Percentiles rank a stretch among this genome's conserved stretches.
Conservation (phyloP, 2,113 vertebrate species). For the Artemisiospiza belli region DNA sequence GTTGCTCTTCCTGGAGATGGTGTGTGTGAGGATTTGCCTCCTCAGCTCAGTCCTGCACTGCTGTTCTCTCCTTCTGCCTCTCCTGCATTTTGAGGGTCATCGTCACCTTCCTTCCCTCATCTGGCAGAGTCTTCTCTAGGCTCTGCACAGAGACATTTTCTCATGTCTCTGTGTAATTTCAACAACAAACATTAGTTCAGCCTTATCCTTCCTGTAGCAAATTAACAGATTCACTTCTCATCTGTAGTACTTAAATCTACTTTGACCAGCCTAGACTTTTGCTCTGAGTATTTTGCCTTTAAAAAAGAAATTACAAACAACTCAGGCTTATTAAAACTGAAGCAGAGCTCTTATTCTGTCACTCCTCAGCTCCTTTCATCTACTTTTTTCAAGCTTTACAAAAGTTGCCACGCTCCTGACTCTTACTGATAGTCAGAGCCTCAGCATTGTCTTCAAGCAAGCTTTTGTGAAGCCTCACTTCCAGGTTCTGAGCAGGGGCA, state of each 20-base stretch:
- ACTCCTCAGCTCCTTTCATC: neutral
- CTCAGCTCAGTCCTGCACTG: neutral
- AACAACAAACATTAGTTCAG: neutral
- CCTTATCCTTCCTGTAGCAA: neutral
- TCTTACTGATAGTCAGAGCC: neutral
- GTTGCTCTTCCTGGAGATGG: neutral
- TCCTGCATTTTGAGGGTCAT: neutral
- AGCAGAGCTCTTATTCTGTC: neutral
- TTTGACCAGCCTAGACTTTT: neutral
- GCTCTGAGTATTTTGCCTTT: neutral
- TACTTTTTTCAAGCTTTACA: neutral
- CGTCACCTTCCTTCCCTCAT: neutral
- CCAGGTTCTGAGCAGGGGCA: neutral
- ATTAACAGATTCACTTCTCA: neutral
- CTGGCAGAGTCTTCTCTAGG: neutral
- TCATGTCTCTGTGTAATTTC: neutral
- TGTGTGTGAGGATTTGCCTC: neutral
- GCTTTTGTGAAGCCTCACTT: neutral
- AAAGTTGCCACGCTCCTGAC: neutral
- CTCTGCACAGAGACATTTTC: neutral
- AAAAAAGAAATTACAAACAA: neutral
- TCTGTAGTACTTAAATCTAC: neutral
- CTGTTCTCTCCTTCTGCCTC: neutral
- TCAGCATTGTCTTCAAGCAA: neutral
- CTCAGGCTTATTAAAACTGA: neutral